Conservation (phyloP, 2,888 invertebrate genomes). For the Drosophila birchii region DNA sequence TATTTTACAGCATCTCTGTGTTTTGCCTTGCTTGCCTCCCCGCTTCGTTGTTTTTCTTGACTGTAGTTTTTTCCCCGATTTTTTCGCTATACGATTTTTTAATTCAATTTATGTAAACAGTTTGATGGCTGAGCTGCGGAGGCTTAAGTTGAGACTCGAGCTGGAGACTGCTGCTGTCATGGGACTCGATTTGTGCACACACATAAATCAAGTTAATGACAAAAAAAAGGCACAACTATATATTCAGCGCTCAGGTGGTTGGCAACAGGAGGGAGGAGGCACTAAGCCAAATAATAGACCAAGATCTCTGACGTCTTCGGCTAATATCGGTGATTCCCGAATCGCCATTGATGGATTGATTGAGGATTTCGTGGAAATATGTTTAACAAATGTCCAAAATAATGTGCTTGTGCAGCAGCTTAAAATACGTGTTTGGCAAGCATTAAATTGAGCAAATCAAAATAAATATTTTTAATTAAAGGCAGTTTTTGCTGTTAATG, state of each 20-base stretch:
- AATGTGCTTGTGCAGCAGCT: slow-evolving; percentile 10
- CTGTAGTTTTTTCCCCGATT: slow-evolving; percentile 41
- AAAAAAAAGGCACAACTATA: slow-evolving; percentile 43
- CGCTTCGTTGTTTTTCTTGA: slow-evolving; percentile 34
- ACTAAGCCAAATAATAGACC: slow-evolving; percentile 24
- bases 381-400: slow-evolving; percentile 11
- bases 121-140: slow-evolving; percentile 66
- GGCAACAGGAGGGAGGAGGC: slow-evolving; percentile 13
- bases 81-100: slow-evolving; percentile 55
- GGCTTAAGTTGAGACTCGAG: slow-evolving; percentile 23
- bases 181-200: slow-evolving; percentile 59
- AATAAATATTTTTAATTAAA: slow-evolving; percentile 14
- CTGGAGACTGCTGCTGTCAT: slow-evolving; percentile 49
- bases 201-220: slow-evolving; percentile 79
- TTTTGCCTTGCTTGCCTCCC: slow-evolving; percentile 25
- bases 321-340: slow-evolving; percentile 25
- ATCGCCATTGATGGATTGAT: slow-evolving; percentile 7
- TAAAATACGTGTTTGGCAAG: slow-evolving; percentile 9
- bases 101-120: slow-evolving; percentile 80
- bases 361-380: slow-evolving; percentile 20
- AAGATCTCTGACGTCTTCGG: slow-evolving; percentile 22
- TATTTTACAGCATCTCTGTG: slow-evolving; percentile 74
- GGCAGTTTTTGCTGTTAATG: neutral
- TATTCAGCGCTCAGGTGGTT: slow-evolving; percentile 35
- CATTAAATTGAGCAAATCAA: slow-evolving; percentile 8